Conservation (phyloP, 23 tunicate species). For the Corella eumyota region DNA sequence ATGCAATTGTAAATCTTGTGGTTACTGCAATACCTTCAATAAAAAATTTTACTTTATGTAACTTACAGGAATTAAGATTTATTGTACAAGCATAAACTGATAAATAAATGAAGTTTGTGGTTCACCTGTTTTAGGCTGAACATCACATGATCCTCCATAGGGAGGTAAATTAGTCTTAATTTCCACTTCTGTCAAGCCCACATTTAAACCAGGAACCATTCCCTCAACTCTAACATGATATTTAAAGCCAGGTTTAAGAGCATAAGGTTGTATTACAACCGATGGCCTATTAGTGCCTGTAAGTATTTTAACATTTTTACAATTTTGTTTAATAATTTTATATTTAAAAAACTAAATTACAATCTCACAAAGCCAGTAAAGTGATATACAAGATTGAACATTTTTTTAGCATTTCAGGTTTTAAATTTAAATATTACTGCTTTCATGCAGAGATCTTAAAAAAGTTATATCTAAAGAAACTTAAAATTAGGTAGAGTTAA, state of each 20-base stretch:
- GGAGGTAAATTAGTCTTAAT: slow-evolving; percentile 58
- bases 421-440: no score
- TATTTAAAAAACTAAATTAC: neutral
- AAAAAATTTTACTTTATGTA: neutral
- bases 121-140: slow-evolving; percentile 41
- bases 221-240: slow-evolving; percentile 43
- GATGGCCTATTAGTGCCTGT: slow-evolving; percentile 24
- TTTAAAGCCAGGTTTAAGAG: slow-evolving; percentile 33
- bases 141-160: slow-evolving; percentile 41
- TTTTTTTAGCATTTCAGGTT: no score
- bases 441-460: no score
- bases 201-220: neutral
- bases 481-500: no score
- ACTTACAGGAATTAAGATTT: neutral
- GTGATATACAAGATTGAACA: no score
- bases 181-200: slow-evolving; percentile 44
- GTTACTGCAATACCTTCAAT: slow-evolving; percentile 39
- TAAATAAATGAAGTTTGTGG: neutral
- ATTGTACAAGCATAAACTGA: neutral
- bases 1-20: slow-evolving; percentile 40
- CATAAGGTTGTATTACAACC: slow-evolving; percentile 46
- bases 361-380: no score
- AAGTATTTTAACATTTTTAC: neutral
- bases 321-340: neutral
- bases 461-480: no score